These are phyloP conservation scores for Notechis scutatus DNA, from an alignment of 2,113 vertebrate species.

Conservation along the genomic window DNA sequence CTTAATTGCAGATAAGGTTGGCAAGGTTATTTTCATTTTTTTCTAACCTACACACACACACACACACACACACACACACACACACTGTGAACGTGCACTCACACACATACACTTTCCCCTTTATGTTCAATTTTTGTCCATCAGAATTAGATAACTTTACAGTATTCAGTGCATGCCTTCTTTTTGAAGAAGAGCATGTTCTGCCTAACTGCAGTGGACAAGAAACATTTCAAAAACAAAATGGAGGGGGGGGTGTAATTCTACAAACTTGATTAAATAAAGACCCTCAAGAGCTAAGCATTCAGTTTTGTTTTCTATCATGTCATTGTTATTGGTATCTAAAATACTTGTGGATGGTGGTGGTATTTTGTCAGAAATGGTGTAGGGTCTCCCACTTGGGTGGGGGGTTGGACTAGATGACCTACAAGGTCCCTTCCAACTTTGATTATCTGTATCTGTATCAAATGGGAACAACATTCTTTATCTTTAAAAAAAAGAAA, in stretches of 20 bases:
- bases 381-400: too few species aligned
- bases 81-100: too few species aligned
- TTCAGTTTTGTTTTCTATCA: background rate
- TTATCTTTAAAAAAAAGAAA: background rate
- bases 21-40: background rate
- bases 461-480: background rate
- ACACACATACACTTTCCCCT: background rate
- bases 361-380: background rate
- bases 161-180: background rate
- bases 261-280: background rate
- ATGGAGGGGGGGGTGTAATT: background rate
- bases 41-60: background rate
- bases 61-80: background rate
- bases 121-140: background rate
- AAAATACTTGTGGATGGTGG: background rate
- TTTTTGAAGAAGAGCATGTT: background rate
- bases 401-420: too few species aligned
- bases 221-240: background rate
- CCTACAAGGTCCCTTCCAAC: too few species aligned
- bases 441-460: background rate
- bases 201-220: background rate
- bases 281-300: background rate
- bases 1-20: background rate
- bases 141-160: background rate
- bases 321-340: background rate